Evolutionary conservation across 2,888 invertebrate genomes (phyloP).

Genomic region (Lobophora halterata): DNA sequence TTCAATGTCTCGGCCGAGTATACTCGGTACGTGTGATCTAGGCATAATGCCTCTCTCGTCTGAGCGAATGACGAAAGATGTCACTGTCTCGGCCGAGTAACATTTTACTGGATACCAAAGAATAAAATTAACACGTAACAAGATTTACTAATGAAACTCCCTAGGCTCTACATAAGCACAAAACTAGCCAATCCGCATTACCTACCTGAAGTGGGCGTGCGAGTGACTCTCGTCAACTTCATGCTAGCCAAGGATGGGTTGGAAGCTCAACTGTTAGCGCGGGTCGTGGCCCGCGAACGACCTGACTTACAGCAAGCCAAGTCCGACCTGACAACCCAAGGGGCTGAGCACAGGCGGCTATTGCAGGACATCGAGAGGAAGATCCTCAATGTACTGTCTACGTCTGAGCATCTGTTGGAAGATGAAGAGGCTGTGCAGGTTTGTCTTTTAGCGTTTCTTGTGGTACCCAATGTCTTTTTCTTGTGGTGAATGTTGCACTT

Average conservation of each 20-base stretch:
- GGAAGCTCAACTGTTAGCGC: constrained; percentile 93
- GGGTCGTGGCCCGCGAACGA: constrained; percentile 94
- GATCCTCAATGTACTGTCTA: constrained; percentile 84
- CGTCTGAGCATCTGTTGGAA: constrained; percentile 84
- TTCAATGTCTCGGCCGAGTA: no score
- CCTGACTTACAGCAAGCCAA: constrained; percentile 96
- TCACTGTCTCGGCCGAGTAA: no score
- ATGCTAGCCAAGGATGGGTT: constrained; percentile 94
- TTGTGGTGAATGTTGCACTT: no score
- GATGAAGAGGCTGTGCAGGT: constrained; percentile 94
- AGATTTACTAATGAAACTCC: no score
- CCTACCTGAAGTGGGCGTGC: constrained; percentile 95
- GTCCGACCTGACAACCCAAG: constrained; percentile 91
- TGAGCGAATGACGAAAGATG: no score
- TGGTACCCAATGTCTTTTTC: no score
- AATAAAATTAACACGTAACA: no score
- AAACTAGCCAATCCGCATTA: constrained; percentile 97
- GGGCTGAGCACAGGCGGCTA: constrained; percentile 90
- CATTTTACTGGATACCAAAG: no score
- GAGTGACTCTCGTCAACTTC: constrained; percentile 94
- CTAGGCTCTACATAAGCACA: constrained; percentile 96
- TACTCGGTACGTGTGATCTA: no score
- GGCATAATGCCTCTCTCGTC: no score
- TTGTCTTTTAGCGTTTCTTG: no score
- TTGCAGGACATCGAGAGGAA: constrained; percentile 95